Percentiles rank a stretch among this genome's conserved stretches.
phyloP scores from a whole-genome alignment of 2,113 vertebrate genomes.

The Neofelis nebulosa region DNA sequence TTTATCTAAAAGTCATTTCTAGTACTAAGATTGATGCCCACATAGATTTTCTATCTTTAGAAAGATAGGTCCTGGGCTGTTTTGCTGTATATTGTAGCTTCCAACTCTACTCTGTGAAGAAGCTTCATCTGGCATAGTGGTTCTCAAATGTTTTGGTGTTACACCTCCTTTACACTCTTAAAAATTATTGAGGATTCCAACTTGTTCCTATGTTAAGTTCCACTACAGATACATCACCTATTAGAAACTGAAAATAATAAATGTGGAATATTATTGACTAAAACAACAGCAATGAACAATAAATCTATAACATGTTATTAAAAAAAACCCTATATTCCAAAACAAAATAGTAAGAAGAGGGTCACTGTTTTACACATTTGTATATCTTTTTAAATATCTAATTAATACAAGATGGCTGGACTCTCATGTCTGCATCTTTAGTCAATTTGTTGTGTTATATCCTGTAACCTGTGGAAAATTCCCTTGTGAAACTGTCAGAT shows the following conservation, averaged over 20 bases:
- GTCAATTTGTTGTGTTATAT: background rate
- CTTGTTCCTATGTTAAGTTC: background rate
- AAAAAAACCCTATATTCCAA: background rate
- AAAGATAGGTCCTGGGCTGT: background rate
- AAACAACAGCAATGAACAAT: slow-evolving; percentile 31
- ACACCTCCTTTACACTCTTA: background rate
- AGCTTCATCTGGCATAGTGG: background rate
- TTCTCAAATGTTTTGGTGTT: background rate
- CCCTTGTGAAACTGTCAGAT: background rate
- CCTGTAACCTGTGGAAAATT: background rate
- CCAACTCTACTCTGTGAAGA: background rate
- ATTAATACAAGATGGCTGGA: background rate
- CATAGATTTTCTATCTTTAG: background rate
- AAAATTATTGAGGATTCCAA: background rate
- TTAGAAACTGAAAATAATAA: slow-evolving; percentile 1
- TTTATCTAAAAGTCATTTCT: slow-evolving; percentile 3
- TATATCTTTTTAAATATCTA: background rate
- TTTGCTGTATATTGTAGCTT: background rate
- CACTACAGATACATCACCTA: background rate
- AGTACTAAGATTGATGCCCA: background rate
- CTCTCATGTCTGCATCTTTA: background rate
- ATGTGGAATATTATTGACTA: background rate
- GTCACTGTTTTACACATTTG: background rate
- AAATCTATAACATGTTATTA: background rate
- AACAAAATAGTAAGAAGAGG: background rate